These are phyloP conservation scores for Lepisosteus oculatus DNA, from an alignment of 2,113 vertebrate species.

Conservation along the genomic window DNA sequence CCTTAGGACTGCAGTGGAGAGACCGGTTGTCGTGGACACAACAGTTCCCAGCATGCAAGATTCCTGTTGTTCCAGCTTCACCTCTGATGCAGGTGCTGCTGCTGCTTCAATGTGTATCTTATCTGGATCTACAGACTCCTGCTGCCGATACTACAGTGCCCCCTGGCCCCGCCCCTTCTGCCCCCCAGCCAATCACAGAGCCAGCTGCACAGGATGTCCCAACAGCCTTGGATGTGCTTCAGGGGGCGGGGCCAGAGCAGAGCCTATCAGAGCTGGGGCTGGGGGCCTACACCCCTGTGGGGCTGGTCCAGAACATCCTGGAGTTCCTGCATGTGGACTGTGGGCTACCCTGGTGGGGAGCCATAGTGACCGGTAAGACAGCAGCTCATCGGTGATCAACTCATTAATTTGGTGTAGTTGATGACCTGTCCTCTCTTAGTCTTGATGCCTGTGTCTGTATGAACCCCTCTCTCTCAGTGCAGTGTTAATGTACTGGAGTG, in stretches of 20 bases:
- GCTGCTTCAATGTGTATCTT: constrained; percentile 9
- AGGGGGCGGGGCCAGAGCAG: constrained; percentile 53
- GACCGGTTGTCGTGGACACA: too few species aligned
- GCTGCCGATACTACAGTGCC: constrained; percentile 31
- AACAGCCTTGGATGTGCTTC: constrained; percentile 53
- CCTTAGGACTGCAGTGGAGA: too few species aligned
- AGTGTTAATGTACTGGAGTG: too few species aligned
- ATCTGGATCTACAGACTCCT: constrained; percentile 11
- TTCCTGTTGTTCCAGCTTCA: background rate
- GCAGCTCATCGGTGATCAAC: too few species aligned
- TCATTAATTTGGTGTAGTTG: too few species aligned
- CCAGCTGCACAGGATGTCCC: constrained; percentile 51
- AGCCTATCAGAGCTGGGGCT: constrained; percentile 75
- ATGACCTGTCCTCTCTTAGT: too few species aligned
- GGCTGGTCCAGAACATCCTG: constrained; percentile 76
- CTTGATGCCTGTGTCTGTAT: too few species aligned
- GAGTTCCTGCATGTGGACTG: constrained; percentile 74
- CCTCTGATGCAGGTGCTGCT: constrained; percentile 14
- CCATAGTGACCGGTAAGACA: constrained; percentile 75
- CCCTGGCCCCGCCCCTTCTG: constrained; percentile 30
- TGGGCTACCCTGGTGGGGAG: constrained; percentile 87
- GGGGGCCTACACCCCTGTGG: constrained; percentile 71
- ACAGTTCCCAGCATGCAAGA: background rate
- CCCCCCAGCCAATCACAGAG: constrained; percentile 45
- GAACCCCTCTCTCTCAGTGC: too few species aligned